These are phyloP conservation scores for Vicugna pacos DNA, from an alignment of 2,113 vertebrate species.

Conservation along the genomic window DNA sequence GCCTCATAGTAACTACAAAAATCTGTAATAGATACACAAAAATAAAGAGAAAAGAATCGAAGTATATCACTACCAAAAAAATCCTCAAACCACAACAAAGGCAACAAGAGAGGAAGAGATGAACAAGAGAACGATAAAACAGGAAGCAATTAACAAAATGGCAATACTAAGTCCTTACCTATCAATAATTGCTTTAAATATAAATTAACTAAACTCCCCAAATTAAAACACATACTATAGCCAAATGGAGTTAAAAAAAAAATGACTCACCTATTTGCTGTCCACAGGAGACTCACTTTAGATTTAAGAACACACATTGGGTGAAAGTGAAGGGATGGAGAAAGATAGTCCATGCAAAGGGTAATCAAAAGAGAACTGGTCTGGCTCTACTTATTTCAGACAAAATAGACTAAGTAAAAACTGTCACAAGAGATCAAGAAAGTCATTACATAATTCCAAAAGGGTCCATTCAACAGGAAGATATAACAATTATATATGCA, in stretches of 20 bases:
- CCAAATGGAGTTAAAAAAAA: no score
- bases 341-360: not conserved
- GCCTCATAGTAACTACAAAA: not conserved
- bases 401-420: not conserved
- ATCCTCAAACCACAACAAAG: not conserved
- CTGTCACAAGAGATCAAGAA: not conserved
- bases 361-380: not conserved
- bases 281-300: not conserved
- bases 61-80: not conserved
- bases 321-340: not conserved
- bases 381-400: not conserved
- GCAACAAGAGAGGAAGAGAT: no score
- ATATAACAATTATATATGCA: not conserved
- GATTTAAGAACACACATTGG: not conserved
- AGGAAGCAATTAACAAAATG: not conserved
- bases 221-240: not conserved
- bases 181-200: not conserved
- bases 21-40: not conserved
- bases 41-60: not conserved
- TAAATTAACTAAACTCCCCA: not conserved
- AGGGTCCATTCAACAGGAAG: not conserved
- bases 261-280: not conserved
- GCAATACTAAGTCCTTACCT: not conserved
- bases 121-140: not conserved
- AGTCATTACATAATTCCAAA: not conserved